Evolutionary conservation across 2,797 vertebrate species (phyloP).

Genomic region (Otolemur crassicaudatus): DNA sequence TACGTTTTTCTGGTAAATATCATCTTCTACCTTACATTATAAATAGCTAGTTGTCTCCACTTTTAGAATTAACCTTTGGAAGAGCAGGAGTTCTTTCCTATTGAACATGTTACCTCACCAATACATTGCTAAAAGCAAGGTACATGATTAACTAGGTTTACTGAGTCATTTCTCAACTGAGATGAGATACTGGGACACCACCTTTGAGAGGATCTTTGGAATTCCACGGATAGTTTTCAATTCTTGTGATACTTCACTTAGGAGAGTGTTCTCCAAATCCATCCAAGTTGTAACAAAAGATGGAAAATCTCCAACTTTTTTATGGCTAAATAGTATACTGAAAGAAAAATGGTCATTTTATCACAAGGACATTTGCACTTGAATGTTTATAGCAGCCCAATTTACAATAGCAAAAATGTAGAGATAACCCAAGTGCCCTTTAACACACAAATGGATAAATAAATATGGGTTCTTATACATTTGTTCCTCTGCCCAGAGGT

Average conservation of each 20-base stretch:
- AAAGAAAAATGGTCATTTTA: no score
- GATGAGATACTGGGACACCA: neutral
- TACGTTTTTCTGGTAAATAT: neutral
- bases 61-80: conserved; percentile 4
- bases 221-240: neutral
- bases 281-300: no score
- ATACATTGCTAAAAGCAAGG: neutral
- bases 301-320: no score
- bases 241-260: no score
- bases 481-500: neutral
- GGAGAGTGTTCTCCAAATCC: no score
- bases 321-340: no score
- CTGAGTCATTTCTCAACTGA: neutral
- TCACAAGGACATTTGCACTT: neutral
- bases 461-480: neutral
- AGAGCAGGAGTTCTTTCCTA: neutral
- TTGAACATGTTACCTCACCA: neutral
- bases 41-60: neutral
- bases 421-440: no score
- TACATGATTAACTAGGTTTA: neutral
- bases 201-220: neutral
- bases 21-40: neutral
- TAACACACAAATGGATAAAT: neutral
- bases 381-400: no score
- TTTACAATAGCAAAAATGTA: no score